Evolutionary conservation across 2,888 invertebrate species (phyloP), one percentile per base, ranked within the genome.

Genomic region (Drosophila rubida): DNA sequence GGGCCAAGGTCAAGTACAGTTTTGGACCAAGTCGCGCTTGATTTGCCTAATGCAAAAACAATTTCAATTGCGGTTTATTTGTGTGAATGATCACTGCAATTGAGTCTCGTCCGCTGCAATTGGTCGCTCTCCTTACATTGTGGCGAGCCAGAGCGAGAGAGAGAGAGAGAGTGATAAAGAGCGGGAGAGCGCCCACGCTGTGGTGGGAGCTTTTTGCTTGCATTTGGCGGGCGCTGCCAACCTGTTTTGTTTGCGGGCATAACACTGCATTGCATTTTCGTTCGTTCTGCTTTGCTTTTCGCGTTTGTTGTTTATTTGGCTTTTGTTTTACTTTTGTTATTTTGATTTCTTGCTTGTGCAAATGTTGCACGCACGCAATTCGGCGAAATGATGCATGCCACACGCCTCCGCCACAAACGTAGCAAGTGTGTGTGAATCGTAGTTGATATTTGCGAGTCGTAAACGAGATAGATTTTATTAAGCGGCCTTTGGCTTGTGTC

Each of bases 341-440:
- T 46, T 16, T 11, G 22, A 6, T n/a, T 32, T 7, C 4, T 30
- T 14, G 44, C 25, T n/a, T 60, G 37, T 41, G 37, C 54, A 22
- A 39, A 32, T 61, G 62, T 19, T 49, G 48, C 49, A 27, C 19
- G 14, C 37, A n/a, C 22, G 51, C 37, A 55, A 30, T 53, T 48
- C 42, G 68, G 32, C 61, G 62, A 77, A 55, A 78, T 75, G 78
- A 54, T 53, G 75, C 78, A 62, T 70, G 75, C 64, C 19, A 49
- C 75, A 60, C 46, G 57, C 23, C 46, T 53, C 23, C 61, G 78
- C 42, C 60, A 70, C 41, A 79, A 72, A 41, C 60, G 76, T 50
- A 44, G 30, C 54, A 78, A 79, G 77, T 77, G 73, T 68, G 27
- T 64, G 51, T 53, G n/a, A n/a, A n/a, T n/a, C n/a, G n/a, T n/a